A percentile compares a stretch with the other conserved stretches of the same genome.
phyloP scores from a whole-genome alignment of 2,797 vertebrate genomes.

The Choloepus didactylus region DNA sequence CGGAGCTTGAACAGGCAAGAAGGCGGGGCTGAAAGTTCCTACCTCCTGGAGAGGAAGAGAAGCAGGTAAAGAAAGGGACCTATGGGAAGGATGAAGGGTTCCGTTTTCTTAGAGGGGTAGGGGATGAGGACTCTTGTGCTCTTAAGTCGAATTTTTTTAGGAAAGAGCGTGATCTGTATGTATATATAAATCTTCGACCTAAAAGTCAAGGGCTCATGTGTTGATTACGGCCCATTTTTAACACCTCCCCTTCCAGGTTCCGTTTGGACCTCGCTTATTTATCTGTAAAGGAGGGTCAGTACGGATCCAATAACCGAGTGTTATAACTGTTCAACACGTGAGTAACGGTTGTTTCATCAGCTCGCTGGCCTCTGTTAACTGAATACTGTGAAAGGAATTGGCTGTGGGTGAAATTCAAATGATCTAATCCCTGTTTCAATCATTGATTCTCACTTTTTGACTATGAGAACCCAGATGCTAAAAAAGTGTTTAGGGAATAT shows the following conservation, averaged over 20 bases:
- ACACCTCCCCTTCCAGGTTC: not conserved
- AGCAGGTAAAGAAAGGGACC: not conserved
- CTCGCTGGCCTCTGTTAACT: not conserved
- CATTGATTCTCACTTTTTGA: conserved; percentile 23
- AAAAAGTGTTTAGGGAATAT: conserved; percentile 24
- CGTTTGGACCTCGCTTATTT: not conserved
- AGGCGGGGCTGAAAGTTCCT: conserved; percentile 71
- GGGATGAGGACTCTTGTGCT: not conserved
- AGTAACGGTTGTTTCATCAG: conserved; percentile 36
- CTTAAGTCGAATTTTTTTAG: not conserved
- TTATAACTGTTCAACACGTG: conserved; percentile 35
- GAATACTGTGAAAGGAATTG: conserved; percentile 27
- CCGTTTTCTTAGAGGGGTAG: not conserved
- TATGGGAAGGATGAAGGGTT: accelerated
- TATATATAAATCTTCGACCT: not conserved
- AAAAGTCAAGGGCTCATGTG: not conserved
- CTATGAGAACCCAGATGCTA: not conserved
- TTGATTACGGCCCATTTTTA: not conserved
- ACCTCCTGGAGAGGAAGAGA: accelerated
- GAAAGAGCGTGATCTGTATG: not conserved
- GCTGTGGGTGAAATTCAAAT: conserved; percentile 31
- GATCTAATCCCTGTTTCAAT: not conserved
- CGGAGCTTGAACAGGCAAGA: conserved; percentile 35
- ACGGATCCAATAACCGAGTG: not conserved
- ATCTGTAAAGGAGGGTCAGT: not conserved